phyloP scores from a whole-genome alignment of 2,888 invertebrate species.

The Proisotoma minuta region DNA sequence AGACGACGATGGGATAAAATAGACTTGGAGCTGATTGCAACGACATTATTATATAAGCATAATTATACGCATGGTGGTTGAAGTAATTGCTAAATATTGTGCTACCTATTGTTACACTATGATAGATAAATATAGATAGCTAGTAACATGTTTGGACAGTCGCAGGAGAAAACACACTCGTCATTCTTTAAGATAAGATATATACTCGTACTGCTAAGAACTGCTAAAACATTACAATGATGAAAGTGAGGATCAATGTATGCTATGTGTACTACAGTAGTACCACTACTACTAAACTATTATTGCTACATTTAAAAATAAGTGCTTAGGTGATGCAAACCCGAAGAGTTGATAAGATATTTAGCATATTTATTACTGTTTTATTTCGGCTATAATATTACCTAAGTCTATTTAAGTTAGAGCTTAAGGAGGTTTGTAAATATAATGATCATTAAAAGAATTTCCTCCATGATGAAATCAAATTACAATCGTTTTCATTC shows the following conservation, averaged over 20 bases:
- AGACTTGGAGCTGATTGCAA: too few relatives aligned
- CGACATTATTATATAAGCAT: too few relatives aligned
- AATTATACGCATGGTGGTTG: too few relatives aligned
- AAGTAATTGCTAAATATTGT: too few relatives aligned
- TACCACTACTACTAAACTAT: conserved; percentile 8
- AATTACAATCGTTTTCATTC: too few relatives aligned
- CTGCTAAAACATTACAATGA: background rate
- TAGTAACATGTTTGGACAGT: too few relatives aligned
- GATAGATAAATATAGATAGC: too few relatives aligned
- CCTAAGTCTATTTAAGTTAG: conserved; percentile 15
- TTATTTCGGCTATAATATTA: conserved; percentile 14
- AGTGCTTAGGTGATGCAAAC: conserved; percentile 10
- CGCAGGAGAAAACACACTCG: background rate
- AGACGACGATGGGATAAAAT: too few relatives aligned
- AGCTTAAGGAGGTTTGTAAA: conserved; percentile 19
- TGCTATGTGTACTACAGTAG: background rate
- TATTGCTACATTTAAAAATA: background rate
- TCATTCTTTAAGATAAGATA: background rate
- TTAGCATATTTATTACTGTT: conserved; percentile 16
- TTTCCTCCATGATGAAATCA: conserved; percentile 14
- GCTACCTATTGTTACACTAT: too few relatives aligned
- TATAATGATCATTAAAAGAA: conserved; percentile 18
- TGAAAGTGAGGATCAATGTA: too few relatives aligned
- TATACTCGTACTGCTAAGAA: background rate
- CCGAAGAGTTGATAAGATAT: background rate